phyloP scores from a whole-genome alignment of 35 echinoderm and acorn worm genomes.

The Heliocidaris tuberculata region DNA sequence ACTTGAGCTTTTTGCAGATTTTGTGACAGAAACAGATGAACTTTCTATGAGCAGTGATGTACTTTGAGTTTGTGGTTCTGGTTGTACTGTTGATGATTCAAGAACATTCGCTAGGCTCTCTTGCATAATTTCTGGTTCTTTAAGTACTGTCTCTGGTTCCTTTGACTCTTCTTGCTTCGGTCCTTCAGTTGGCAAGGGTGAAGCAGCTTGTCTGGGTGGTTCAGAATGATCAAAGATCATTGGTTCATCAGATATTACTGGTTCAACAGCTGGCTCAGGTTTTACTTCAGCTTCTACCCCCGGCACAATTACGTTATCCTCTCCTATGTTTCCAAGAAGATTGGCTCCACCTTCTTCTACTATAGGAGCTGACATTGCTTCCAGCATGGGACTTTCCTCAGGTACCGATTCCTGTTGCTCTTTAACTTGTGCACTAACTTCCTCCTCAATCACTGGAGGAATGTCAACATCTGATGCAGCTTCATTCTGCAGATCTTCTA shows the following conservation, averaged over 20 bases:
- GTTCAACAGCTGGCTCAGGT: conserved; percentile 46
- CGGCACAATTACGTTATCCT: conserved; percentile 15
- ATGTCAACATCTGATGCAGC: conserved; percentile 32
- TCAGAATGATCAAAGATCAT: background rate
- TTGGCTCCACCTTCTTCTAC: background rate
- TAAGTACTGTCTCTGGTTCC: background rate
- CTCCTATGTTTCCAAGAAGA: background rate
- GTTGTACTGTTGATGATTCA: conserved; percentile 32
- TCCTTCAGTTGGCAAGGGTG: background rate
- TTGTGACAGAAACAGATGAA: background rate
- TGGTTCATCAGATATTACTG: background rate
- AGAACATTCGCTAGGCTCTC: background rate
- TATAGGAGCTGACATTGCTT: background rate
- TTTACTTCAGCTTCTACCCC: conserved; percentile 45
- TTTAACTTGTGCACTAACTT: conserved; percentile 2
- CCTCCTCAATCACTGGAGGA: conserved; percentile 37
- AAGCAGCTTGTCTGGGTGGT: too few species aligned
- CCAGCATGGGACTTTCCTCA: background rate
- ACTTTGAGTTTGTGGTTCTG: conserved; percentile 31
- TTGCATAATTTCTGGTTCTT: background rate
- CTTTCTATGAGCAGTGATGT: background rate
- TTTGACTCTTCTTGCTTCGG: background rate
- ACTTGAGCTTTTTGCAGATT: conserved; percentile 22
- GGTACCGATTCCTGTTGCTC: background rate
- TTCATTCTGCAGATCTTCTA: conserved; percentile 33